These are phyloP conservation scores for Galemys pyrenaicus DNA, from an alignment of 2,113 vertebrate genomes.

Conservation along the genomic window DNA sequence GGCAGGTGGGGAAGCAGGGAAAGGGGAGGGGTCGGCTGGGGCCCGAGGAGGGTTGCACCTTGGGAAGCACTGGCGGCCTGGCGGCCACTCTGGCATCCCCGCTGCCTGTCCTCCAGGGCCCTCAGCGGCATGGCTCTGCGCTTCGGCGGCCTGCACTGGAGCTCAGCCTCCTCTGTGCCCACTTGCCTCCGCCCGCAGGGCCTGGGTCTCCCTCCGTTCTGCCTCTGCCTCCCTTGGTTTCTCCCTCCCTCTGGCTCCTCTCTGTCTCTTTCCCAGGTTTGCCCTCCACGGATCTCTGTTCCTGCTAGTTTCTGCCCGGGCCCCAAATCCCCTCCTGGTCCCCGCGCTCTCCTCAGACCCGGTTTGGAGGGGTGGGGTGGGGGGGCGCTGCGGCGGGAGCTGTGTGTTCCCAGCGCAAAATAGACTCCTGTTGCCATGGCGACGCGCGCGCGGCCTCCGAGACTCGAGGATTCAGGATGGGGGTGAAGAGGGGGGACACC, in stretches of 20 bases:
- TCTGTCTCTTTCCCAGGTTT: no score
- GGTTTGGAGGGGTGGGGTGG: conserved; percentile 27
- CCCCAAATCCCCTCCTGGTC: background rate
- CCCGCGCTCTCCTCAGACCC: background rate
- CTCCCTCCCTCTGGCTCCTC: no score
- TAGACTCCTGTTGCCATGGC: conserved; percentile 78
- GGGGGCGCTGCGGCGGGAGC: conserved; percentile 70
- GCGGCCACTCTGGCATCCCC: no score
- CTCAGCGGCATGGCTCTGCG: no score
- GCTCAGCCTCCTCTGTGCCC: background rate
- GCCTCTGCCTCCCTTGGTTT: no score
- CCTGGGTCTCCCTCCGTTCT: no score
- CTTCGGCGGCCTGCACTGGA: no score
- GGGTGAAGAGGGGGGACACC: conserved; percentile 63
- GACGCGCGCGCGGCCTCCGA: conserved; percentile 65
- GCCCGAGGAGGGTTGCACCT: no score
- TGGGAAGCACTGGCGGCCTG: no score
- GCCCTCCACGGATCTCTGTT: background rate
- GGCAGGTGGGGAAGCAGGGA: no score
- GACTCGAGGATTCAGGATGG: conserved; percentile 59
- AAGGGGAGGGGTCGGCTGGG: background rate
- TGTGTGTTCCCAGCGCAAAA: conserved; percentile 79
- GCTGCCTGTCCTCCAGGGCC: no score
- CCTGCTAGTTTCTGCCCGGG: background rate
- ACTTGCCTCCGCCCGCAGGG: background rate